Evolutionary conservation across 2,113 vertebrate species (phyloP), one percentile per base, ranked within the genome.

Genomic region (Noturus placidus): DNA sequence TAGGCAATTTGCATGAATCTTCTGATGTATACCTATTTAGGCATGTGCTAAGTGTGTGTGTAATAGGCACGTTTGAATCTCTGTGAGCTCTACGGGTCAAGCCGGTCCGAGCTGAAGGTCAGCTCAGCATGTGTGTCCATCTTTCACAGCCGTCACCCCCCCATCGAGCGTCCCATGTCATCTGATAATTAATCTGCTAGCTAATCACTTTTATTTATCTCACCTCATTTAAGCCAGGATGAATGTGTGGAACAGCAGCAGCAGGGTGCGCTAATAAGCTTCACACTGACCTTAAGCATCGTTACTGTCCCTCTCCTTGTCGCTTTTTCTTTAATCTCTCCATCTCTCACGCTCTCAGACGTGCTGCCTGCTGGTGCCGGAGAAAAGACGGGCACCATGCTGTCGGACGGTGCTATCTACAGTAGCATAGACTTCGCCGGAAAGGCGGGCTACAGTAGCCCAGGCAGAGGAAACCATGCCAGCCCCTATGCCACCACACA

Each of bases 371-470:
- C 94, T 83, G 96, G 96, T 82, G 97, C 97, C 91, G 97, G 96
- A 54, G 98, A 99, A 92, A 99, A 99, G 94, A 97, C 95, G 0
- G 97, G 97, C 83, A 99, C 98, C 1, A 99, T 99, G 97, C 96
- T 99, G 67, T 99, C 98, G 0, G 98, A 99, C 59, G 98, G 98
- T 90, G 98, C 98, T 93, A 99, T 99, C 95, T 99, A 99, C 92
- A 99, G 98, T 94, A 99, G 98, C 95, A 99, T 99, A 82, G 98
- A 99, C 94, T 99, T 99, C 92, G 99, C 98, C 63, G 98, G 97
- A 33, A 99, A 99, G 95, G 96, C 96, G 65, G 97, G 94, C 90
- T 99, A 97, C 95, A 97, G 97, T 93, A 99, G 97, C 93, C 97
- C 98, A 76, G 96, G 97, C 91, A 98, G 98, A 92, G 96, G 96